Evolutionary conservation across 2,113 vertebrate species (phyloP), one percentile per base, ranked within the genome.

Genomic region (Cinclus cinclus): DNA sequence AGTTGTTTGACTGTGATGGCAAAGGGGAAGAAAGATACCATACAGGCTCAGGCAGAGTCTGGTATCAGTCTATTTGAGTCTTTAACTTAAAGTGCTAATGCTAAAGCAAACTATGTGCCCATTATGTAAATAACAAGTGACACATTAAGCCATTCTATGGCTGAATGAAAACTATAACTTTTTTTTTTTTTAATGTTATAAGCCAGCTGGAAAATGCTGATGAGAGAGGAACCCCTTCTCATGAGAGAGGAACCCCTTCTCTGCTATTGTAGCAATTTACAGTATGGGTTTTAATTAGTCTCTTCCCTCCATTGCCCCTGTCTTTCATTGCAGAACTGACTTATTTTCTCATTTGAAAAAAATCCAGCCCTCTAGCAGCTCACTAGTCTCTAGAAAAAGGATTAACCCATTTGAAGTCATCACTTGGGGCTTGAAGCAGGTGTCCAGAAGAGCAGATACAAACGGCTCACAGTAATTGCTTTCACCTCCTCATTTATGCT

Each of bases 381-480:
- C 56, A 62, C 44, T 71, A 21, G 5, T 10, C 59, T 93, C 74
- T 93, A 64, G 83, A 75, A 93, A 92, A 92, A 79, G 33, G 27
- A 93, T 86, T 86, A 94, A 75, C 59, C 78, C 35, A 24, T 82
- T 91, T 90, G 77, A 83, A 83, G 37, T 55, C 87, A 80, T 73
- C 75, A 50, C 27, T 58, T 78, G 69, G 39, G 60, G 46, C 79
- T 97, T 82, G 77, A 95, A 90, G 75, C 62, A 95, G 84, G 47
- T 80, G 76, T 85, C 13, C 50, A 95, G 67, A 93, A 96, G 71
- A 96, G 74, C 92, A 97, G 88, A 89, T 94, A 91, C 83, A 70
- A 62, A 31, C 62, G 82, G 39, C 60, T 89, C 50, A 95, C 75
- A 80, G 58, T 97, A 96, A 97, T 97, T 97, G 93, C 83, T 94